These are phyloP conservation scores for Gnatocerus cornutus DNA, from an alignment of 2,888 invertebrate species.

Conservation along the genomic window DNA sequence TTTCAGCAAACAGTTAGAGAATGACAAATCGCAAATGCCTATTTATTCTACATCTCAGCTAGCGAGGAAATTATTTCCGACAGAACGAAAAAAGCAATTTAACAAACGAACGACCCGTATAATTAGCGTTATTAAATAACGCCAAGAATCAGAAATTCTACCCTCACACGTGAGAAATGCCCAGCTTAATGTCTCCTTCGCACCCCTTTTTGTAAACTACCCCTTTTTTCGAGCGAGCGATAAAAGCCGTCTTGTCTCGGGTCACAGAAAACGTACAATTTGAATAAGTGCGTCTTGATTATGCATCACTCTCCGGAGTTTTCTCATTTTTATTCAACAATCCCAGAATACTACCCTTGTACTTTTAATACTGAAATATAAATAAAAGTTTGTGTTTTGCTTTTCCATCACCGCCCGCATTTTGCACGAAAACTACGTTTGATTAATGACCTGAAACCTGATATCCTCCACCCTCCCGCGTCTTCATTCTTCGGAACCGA, in stretches of 20 bases:
- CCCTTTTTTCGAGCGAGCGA: conserved; percentile 15
- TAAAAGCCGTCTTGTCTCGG: conserved; percentile 37
- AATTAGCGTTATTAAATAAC: not conserved
- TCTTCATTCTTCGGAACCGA: conserved; percentile 10
- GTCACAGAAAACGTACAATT: conserved; percentile 38
- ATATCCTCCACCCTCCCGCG: not conserved
- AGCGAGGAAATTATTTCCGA: too few relatives aligned
- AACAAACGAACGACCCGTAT: not conserved
- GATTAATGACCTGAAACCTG: conserved; percentile 41
- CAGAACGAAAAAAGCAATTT: not conserved
- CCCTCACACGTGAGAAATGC: conserved; percentile 14
- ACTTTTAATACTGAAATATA: conserved; percentile 40
- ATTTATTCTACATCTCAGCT: too few relatives aligned
- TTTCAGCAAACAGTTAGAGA: too few relatives aligned
- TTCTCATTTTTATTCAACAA: conserved; percentile 34
- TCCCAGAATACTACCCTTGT: conserved; percentile 13
- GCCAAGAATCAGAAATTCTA: not conserved
- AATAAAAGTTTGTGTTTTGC: conserved; percentile 37
- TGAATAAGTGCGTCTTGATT: conserved; percentile 43
- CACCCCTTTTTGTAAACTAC: conserved; percentile 7
- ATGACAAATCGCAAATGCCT: too few relatives aligned
- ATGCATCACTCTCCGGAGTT: conserved; percentile 32
- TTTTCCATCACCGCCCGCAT: conserved; percentile 23
- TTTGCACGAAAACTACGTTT: conserved; percentile 39
- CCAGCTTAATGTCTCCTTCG: conserved; percentile 26